phyloP scores from a whole-genome alignment of 1,140 invertebrate genomes.

The Notospermus geniculatus region DNA sequence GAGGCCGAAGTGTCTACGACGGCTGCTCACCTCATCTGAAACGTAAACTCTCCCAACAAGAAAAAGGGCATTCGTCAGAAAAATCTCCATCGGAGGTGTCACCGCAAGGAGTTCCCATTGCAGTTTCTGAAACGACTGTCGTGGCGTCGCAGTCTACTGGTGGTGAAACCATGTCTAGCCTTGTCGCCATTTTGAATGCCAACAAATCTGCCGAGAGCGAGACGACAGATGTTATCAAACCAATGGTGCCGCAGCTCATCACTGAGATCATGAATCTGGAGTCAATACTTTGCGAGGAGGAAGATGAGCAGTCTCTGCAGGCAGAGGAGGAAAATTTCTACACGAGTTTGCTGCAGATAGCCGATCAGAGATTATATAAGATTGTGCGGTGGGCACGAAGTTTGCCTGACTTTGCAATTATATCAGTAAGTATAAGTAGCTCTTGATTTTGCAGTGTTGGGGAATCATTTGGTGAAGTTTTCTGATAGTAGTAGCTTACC shows the following conservation, averaged over 20 bases:
- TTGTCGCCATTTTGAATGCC: slow-evolving; percentile 42
- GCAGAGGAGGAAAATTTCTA: slow-evolving; percentile 32
- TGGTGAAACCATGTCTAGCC: not conserved
- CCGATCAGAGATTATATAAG: slow-evolving; percentile 92
- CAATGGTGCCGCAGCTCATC: slow-evolving; percentile 40
- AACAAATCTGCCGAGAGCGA: not conserved
- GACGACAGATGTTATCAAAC: slow-evolving; percentile 14
- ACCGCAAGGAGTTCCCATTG: not conserved
- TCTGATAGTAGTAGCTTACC: too few relatives aligned
- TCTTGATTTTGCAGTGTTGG: too few relatives aligned
- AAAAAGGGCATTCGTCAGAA: not conserved
- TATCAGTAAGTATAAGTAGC: slow-evolving; percentile 57
- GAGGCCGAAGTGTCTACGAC: slow-evolving; percentile 87
- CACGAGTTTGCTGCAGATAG: slow-evolving; percentile 61
- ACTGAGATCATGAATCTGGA: slow-evolving; percentile 52
- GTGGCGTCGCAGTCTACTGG: not conserved
- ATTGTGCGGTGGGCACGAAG: slow-evolving; percentile 99
- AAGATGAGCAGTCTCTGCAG: slow-evolving; percentile 34
- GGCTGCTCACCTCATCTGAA: slow-evolving; percentile 46
- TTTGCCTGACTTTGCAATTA: slow-evolving; percentile 92
- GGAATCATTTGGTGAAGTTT: too few relatives aligned
- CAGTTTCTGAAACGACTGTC: not conserved
- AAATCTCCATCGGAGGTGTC: too few relatives aligned
- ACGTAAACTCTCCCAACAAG: slow-evolving; percentile 17
- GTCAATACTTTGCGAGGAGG: slow-evolving; percentile 49